These are phyloP conservation scores for Seriola dumerili DNA, from an alignment of 2,113 vertebrate species.

Conservation along the genomic window DNA sequence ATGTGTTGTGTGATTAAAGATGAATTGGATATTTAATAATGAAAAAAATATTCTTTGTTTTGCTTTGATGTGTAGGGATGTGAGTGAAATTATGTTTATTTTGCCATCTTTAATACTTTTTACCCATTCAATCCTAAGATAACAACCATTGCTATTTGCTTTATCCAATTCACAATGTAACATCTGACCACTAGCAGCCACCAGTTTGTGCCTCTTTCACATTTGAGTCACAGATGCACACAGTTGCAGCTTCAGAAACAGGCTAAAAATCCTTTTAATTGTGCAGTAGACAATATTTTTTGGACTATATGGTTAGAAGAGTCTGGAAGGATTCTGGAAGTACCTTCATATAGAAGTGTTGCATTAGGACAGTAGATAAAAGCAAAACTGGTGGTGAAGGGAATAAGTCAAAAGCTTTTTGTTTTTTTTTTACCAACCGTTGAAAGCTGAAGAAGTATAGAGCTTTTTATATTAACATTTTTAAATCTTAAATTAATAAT, in stretches of 20 bases:
- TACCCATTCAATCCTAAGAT: too few species aligned
- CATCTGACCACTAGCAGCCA: background rate
- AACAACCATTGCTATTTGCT: background rate
- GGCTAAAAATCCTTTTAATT: too few species aligned
- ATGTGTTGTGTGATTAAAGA: constrained; percentile 38
- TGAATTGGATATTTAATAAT: background rate
- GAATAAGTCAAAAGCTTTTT: too few species aligned
- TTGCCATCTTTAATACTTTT: background rate
- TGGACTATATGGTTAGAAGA: background rate
- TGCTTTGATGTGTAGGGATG: background rate
- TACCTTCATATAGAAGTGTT: background rate
- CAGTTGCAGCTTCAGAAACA: too few species aligned
- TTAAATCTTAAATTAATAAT: too few species aligned
- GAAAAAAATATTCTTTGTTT: background rate
- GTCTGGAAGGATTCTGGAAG: background rate
- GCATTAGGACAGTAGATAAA: background rate
- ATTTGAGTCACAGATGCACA: background rate
- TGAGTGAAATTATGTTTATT: background rate
- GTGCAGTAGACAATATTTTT: too few species aligned
- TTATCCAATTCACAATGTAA: background rate
- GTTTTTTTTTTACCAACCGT: too few species aligned
- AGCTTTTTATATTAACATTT: too few species aligned
- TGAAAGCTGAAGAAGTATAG: too few species aligned
- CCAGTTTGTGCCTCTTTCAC: background rate
- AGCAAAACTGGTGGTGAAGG: too few species aligned